Percentiles rank a stretch among this genome's conserved stretches.
Conservation (phyloP, 2,113 vertebrate species). For the Podocnemis expansa region DNA sequence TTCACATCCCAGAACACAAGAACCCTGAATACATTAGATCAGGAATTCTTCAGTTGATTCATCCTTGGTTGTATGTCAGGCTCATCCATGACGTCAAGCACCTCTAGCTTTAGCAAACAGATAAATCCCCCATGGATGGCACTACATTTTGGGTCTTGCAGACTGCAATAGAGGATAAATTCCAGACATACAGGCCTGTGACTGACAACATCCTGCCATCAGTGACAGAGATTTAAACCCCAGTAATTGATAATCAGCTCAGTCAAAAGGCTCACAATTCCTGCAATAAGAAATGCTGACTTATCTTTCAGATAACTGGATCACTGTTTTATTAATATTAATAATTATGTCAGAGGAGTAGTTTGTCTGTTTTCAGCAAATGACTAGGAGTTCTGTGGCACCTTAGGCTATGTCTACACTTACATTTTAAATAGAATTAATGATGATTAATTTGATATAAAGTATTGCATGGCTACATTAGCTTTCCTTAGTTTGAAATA, state of each 20-base stretch:
- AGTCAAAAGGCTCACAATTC: not conserved
- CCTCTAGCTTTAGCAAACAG: not conserved
- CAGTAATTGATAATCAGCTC: too few relatives aligned
- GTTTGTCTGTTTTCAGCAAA: too few relatives aligned
- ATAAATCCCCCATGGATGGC: not conserved
- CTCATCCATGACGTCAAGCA: rapidly evolving
- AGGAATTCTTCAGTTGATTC: not conserved
- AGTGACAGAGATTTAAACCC: not conserved
- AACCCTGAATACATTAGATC: not conserved
- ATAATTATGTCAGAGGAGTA: too few relatives aligned
- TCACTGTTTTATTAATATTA: too few relatives aligned
- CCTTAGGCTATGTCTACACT: too few relatives aligned
- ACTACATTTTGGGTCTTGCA: not conserved
- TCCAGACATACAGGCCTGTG: not conserved
- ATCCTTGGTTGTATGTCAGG: not conserved
- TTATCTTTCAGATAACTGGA: not conserved
- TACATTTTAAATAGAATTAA: too few relatives aligned
- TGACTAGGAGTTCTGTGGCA: too few relatives aligned
- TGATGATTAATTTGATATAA: too few relatives aligned
- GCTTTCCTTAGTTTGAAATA: too few relatives aligned
- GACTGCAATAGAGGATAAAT: rapidly evolving
- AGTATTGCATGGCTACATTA: too few relatives aligned
- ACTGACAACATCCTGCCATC: not conserved
- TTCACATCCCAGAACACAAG: not conserved
- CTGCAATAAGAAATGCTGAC: not conserved